Conservation (phyloP, 1,140 invertebrate species). For the Bombyx mandarina region DNA sequence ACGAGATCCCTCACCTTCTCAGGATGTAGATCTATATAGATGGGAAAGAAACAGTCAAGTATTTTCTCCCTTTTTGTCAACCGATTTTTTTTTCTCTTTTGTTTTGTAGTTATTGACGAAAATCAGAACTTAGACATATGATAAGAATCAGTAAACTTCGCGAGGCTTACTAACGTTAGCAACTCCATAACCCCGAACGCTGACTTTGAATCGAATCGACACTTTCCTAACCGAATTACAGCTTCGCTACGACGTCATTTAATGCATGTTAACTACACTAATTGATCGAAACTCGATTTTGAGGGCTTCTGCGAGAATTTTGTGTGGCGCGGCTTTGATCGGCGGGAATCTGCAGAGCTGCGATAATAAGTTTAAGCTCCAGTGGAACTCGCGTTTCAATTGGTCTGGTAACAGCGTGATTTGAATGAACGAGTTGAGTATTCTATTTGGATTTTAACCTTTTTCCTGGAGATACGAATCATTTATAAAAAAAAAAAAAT, state of each 20-base stretch:
- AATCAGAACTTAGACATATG: too few relatives aligned
- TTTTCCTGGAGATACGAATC: too few relatives aligned
- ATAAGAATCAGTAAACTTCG: not conserved
- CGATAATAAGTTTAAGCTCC: not conserved
- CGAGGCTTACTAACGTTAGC: not conserved
- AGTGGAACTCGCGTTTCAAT: not conserved
- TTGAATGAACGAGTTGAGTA: not conserved
- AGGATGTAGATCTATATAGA: too few relatives aligned
- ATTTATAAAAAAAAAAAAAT: too few relatives aligned
- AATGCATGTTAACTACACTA: slow-evolving; percentile 63
- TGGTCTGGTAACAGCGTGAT: not conserved
- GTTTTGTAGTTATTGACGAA: too few relatives aligned
- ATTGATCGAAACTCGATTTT: slow-evolving; percentile 54
- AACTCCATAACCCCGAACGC: not conserved
- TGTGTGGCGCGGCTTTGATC: slow-evolving; percentile 10
- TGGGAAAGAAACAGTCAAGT: too few relatives aligned
- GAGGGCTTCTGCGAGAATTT: slow-evolving; percentile 19
- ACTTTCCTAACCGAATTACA: slow-evolving; percentile 55
- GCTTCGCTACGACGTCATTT: slow-evolving; percentile 46
- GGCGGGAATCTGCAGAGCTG: slow-evolving; percentile 9
- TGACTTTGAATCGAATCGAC: slow-evolving; percentile 51
- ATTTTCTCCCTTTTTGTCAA: too few relatives aligned
- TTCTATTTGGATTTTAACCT: too few relatives aligned
- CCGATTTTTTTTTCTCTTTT: too few relatives aligned
- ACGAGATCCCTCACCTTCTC: too few relatives aligned